phyloP scores from a whole-genome alignment of 2,888 invertebrate genomes.

The Drosophila seclusa region DNA sequence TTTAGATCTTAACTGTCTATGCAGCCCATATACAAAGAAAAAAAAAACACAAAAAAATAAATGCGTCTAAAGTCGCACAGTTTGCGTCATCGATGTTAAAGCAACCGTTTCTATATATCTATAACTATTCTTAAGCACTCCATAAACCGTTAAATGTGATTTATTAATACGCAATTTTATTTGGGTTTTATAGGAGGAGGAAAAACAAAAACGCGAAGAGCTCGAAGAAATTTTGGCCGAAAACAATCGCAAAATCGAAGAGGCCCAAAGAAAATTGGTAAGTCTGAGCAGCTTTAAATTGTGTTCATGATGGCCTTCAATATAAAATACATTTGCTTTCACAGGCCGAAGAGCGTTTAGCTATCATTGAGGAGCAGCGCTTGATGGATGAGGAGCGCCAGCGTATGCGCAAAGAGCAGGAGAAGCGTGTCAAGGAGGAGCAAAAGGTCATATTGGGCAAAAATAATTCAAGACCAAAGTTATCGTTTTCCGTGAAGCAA shows the following conservation, averaged over 20 bases:
- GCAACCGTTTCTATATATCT: conserved; percentile 59
- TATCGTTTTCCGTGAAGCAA: conserved; percentile 95
- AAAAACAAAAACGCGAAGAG: conserved; percentile 97
- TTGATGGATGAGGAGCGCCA: conserved; percentile 98
- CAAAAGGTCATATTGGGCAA: conserved; percentile 98
- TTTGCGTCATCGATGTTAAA: conserved; percentile 63
- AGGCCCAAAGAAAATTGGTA: conserved; percentile 98
- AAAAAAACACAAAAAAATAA: conserved; percentile 38
- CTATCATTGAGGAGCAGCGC: conserved; percentile 98
- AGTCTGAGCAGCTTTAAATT: conserved; percentile 73
- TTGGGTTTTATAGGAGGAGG: conserved; percentile 95
- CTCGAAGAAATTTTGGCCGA: conserved; percentile 98
- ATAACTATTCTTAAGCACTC: conserved; percentile 57
- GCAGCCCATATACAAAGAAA: conserved; percentile 57
- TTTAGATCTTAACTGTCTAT: conserved; percentile 60
- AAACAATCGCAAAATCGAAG: conserved; percentile 98
- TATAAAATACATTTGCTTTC: conserved; percentile 44
- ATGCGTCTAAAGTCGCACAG: conserved; percentile 45
- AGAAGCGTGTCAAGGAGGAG: conserved; percentile 95
- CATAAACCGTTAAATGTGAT: conserved; percentile 12
- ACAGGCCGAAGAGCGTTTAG: conserved; percentile 97
- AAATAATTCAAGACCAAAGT: conserved; percentile 97
- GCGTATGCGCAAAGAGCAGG: conserved; percentile 96
- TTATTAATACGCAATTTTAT: conserved; percentile 69
- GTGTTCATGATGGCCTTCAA: neutral